phyloP scores from a whole-genome alignment of 37 sponge, comb jelly and placozoan species.

The Chondrilla cf. caribensis region DNA sequence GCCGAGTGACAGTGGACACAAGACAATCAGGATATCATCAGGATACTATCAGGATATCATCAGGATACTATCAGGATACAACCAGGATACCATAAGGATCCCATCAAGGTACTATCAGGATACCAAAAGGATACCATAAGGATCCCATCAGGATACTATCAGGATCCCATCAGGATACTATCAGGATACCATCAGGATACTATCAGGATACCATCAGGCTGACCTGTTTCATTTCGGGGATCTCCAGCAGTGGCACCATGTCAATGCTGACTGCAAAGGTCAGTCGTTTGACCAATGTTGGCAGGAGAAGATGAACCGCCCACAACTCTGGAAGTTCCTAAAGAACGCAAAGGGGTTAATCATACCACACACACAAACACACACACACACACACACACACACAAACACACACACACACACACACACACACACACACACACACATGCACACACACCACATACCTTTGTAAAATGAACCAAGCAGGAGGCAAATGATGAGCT shows the following conservation, averaged over 20 bases:
- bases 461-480: constrained; percentile 79
- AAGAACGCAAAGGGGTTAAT: not conserved
- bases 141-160: too few relatives aligned
- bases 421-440: constrained; percentile 2
- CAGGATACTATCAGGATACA: not conserved
- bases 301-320: constrained; percentile 73
- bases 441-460: constrained; percentile 23
- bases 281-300: constrained; percentile 63
- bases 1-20: not conserved
- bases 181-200: too few relatives aligned
- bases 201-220: too few relatives aligned
- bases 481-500: constrained; percentile 61
- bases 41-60: not conserved
- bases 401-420: not conserved
- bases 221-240: constrained; percentile 87
- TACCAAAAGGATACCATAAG: too few relatives aligned
- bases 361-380: not conserved
- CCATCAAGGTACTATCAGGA: too few relatives aligned
- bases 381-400: not conserved
- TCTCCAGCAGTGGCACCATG: constrained; percentile 80
- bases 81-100: too few relatives aligned
- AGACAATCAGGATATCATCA: not conserved
- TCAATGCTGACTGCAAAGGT: constrained; percentile 61
- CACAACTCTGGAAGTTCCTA: constrained; percentile 83
- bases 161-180: too few relatives aligned